phyloP scores from a whole-genome alignment of 2,113 vertebrate species.

The Piprites chloris region DNA sequence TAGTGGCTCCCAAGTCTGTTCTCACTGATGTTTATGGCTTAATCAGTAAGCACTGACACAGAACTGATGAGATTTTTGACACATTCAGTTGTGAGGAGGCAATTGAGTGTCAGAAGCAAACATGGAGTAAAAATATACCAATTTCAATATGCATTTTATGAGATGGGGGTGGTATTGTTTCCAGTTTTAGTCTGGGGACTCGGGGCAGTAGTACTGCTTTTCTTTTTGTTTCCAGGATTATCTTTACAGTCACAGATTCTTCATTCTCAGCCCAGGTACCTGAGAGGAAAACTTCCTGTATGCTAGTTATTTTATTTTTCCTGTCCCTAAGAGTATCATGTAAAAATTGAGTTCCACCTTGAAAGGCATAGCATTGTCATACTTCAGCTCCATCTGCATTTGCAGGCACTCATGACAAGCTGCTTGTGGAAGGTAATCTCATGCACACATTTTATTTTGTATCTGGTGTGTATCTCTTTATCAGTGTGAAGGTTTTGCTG shows the following conservation, averaged over 20 bases:
- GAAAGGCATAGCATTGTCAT: neutral
- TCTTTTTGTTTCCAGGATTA: neutral
- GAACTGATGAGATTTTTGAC: neutral
- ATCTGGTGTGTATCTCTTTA: neutral
- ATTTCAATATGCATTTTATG: neutral
- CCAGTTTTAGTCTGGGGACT: neutral
- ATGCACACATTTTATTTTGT: neutral
- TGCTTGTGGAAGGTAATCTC: neutral
- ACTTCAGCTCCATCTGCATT: neutral
- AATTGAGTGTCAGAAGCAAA: neutral
- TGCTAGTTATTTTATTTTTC: neutral
- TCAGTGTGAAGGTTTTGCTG: neutral
- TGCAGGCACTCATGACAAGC: neutral
- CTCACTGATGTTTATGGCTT: neutral
- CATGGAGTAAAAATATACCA: neutral
- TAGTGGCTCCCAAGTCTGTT: neutral
- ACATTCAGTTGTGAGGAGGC: neutral
- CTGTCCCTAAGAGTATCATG: neutral
- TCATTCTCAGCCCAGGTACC: neutral
- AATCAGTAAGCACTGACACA: neutral
- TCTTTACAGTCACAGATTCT: neutral
- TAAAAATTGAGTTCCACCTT: neutral
- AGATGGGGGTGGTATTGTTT: neutral
- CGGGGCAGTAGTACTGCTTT: neutral
- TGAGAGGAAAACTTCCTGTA: neutral